Evolutionary conservation across 2,113 vertebrate genomes (phyloP).

Genomic region (Neolamprologus variostigma): DNA sequence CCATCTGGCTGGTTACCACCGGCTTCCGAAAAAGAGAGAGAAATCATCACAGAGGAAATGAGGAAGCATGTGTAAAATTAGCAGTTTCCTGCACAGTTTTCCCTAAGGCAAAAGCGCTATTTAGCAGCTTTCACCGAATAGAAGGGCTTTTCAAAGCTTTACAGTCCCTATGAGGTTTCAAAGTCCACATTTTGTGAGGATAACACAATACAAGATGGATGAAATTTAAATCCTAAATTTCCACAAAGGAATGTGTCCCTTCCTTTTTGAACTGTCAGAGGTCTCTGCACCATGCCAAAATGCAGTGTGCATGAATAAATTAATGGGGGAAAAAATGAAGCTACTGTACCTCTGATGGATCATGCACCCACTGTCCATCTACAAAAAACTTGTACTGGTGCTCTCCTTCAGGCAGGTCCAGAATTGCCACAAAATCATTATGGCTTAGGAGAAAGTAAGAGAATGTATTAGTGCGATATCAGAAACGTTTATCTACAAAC

Average conservation of each 20-base stretch:
- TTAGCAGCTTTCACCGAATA: neutral
- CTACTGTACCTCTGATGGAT: conserved; percentile 85
- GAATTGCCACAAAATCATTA: conserved; percentile 95
- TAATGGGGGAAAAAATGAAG: neutral
- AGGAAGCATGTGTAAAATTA: neutral
- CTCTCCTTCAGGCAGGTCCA: conserved; percentile 95
- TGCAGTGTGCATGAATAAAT: neutral
- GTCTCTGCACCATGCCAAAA: neutral
- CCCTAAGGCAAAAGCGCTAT: neutral
- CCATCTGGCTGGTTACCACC: conserved; percentile 92
- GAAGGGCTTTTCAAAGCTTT: neutral
- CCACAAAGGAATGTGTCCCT: neutral
- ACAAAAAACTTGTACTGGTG: conserved; percentile 99
- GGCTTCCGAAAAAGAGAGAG: conserved; percentile 69
- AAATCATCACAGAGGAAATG: neutral
- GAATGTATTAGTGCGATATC: neutral
- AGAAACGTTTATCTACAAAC: neutral
- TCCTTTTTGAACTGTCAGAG: neutral
- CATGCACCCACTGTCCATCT: conserved; percentile 97
- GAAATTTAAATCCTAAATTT: neutral
- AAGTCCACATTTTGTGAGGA: neutral
- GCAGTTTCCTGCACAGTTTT: neutral
- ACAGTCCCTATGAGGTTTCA: neutral
- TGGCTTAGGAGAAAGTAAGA: conserved; percentile 70
- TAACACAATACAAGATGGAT: neutral